These are phyloP conservation scores for Cyprinodon variegatus DNA, from an alignment of 2,113 vertebrate species.

Conservation along the genomic window DNA sequence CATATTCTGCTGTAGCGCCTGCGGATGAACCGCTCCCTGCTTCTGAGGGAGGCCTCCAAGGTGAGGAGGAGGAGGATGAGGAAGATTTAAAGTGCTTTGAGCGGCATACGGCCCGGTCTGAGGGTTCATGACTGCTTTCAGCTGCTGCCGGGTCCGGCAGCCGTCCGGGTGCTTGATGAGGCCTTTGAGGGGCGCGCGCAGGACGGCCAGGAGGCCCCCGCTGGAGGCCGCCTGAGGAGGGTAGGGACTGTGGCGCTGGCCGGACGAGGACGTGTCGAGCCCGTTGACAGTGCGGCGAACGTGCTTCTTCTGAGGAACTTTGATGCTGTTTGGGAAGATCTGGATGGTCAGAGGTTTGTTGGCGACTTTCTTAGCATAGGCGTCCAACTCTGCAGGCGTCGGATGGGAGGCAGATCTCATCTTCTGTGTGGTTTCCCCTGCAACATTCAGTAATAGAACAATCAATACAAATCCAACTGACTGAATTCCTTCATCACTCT, in stretches of 20 bases:
- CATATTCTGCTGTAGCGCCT: slow-evolving; percentile 53
- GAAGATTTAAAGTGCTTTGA: slow-evolving; percentile 97
- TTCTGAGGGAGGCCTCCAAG: slow-evolving; percentile 83
- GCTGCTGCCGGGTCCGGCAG: slow-evolving; percentile 85
- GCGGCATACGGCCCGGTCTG: slow-evolving; percentile 86
- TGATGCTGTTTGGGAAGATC: slow-evolving; percentile 98
- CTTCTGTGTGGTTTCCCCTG: slow-evolving; percentile 99
- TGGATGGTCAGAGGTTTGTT: slow-evolving; percentile 97
- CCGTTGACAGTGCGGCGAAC: slow-evolving; percentile 98
- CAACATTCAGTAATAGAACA: slow-evolving; percentile 49
- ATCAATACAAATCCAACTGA: background rate
- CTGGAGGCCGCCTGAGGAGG: slow-evolving; percentile 90
- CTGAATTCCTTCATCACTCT: no score
- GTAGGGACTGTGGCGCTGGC: slow-evolving; percentile 95
- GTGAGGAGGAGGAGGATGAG: slow-evolving; percentile 77
- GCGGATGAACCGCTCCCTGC: slow-evolving; percentile 60
- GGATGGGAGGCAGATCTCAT: slow-evolving; percentile 99
- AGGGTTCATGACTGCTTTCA: slow-evolving; percentile 92
- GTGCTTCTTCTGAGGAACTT: slow-evolving; percentile 99
- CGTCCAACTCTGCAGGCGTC: slow-evolving; percentile 99
- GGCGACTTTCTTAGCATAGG: slow-evolving; percentile 99
- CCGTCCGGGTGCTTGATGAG: slow-evolving; percentile 91
- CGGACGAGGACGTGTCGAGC: slow-evolving; percentile 88
- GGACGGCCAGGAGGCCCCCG: slow-evolving; percentile 93
- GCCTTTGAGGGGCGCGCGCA: slow-evolving; percentile 89